Percentiles rank a stretch among this genome's conserved stretches.
Evolutionary conservation across 2,888 invertebrate genomes (phyloP).

Genomic region (Strigamia transsilvanica): DNA sequence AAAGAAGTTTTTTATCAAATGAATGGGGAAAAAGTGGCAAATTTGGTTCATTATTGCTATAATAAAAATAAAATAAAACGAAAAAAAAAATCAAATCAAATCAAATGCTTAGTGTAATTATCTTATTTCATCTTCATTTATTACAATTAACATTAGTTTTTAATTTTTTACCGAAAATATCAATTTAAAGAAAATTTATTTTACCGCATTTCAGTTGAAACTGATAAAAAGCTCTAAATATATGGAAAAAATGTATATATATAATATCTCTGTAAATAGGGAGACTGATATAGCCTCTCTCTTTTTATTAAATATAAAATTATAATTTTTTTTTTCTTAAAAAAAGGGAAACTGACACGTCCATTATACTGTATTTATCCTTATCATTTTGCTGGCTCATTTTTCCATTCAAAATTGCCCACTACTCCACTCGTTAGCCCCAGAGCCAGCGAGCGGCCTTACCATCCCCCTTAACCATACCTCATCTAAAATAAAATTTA

Average conservation of each 20-base stretch:
- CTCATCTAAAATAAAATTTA: neutral
- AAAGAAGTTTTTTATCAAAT: neutral
- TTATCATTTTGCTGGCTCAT: slow-evolving; percentile 43
- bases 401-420: slow-evolving; percentile 39
- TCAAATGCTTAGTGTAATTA: slow-evolving; percentile 30
- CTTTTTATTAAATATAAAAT: slow-evolving; percentile 39
- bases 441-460: slow-evolving; percentile 42
- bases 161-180: slow-evolving; percentile 9
- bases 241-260: slow-evolving; percentile 15
- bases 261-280: slow-evolving; percentile 46
- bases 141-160: neutral
- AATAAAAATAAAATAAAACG: neutral
- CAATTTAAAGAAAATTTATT: neutral
- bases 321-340: slow-evolving; percentile 21
- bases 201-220: slow-evolving; percentile 36
- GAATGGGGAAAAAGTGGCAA: neutral
- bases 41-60: neutral
- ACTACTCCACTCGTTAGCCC: neutral
- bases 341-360: slow-evolving; percentile 49
- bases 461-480: slow-evolving; percentile 17
- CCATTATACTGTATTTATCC: slow-evolving; percentile 45
- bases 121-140: slow-evolving; percentile 24
- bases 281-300: slow-evolving; percentile 40
- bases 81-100: neutral
- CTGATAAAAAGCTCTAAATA: slow-evolving; percentile 5